Evolutionary conservation across 2,113 vertebrate species (phyloP).

Genomic region (Polypterus senegalus): DNA sequence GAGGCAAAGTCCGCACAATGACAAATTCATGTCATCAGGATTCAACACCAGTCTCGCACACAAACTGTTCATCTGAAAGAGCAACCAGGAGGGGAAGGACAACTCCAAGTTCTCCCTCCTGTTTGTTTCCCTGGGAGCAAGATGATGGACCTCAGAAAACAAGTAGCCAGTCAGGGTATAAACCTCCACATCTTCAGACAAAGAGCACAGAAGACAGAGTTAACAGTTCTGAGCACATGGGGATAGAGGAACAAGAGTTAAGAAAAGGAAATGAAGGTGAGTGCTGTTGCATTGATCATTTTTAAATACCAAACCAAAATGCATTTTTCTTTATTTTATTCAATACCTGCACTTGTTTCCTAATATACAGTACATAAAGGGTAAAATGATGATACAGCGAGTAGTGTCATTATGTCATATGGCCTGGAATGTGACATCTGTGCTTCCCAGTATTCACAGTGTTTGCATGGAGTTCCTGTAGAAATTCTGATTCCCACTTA

Average conservation of each 20-base stretch:
- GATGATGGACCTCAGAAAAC: conserved; percentile 27
- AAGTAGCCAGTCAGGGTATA: conserved; percentile 21
- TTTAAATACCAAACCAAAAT: no score
- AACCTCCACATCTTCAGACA: conserved; percentile 23
- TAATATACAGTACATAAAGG: no score
- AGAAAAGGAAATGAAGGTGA: conserved; percentile 42
- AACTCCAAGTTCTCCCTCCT: conserved; percentile 21
- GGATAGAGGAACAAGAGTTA: conserved; percentile 23
- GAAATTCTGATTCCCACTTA: no score
- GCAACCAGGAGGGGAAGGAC: background rate
- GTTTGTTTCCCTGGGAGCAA: conserved; percentile 58
- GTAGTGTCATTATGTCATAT: no score
- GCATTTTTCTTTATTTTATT: no score
- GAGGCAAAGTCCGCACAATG: no score
- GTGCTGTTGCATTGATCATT: conserved; percentile 7
- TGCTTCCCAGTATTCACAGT: no score
- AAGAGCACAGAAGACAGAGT: conserved; percentile 18
- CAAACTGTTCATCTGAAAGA: conserved; percentile 25
- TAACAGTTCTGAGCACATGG: conserved; percentile 18
- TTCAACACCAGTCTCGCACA: conserved; percentile 29
- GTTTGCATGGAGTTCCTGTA: no score
- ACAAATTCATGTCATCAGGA: conserved; percentile 23
- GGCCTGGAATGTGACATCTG: no score
- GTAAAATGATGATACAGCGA: no score
- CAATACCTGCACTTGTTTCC: no score